Conservation (phyloP, 2,797 vertebrate species). For the Iguana delicatissima region DNA sequence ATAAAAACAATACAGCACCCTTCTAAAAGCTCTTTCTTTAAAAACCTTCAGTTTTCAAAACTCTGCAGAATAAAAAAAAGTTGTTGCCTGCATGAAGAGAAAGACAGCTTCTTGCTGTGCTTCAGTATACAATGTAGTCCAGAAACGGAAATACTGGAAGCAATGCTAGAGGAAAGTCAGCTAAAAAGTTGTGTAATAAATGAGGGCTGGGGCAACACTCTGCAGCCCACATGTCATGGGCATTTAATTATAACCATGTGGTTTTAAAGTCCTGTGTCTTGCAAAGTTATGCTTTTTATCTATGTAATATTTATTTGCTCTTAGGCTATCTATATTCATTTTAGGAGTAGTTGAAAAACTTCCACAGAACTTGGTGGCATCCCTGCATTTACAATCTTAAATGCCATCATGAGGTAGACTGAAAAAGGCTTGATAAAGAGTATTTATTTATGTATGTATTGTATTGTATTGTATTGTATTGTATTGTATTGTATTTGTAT, state of each 20-base stretch:
- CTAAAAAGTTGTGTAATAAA: no score
- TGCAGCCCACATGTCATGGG: neutral
- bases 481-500: no score
- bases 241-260: neutral
- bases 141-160: neutral
- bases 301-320: neutral
- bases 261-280: neutral
- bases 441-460: no score
- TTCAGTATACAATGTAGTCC: neutral
- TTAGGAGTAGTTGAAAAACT: neutral
- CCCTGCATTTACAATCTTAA: neutral
- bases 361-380: neutral
- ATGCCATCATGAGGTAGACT: neutral
- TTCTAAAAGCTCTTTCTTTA: no score
- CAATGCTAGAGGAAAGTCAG: neutral
- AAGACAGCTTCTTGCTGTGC: fast-evolving
- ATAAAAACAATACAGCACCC: no score
- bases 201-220: neutral
- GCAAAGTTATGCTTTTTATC: neutral
- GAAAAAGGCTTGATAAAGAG: neutral
- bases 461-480: no score
- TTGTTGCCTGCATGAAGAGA: neutral
- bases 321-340: neutral
- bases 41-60: no score
- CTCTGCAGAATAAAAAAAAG: no score